Evolutionary conservation across 2,113 vertebrate genomes (phyloP).

Genomic region (Laticauda colubrina): DNA sequence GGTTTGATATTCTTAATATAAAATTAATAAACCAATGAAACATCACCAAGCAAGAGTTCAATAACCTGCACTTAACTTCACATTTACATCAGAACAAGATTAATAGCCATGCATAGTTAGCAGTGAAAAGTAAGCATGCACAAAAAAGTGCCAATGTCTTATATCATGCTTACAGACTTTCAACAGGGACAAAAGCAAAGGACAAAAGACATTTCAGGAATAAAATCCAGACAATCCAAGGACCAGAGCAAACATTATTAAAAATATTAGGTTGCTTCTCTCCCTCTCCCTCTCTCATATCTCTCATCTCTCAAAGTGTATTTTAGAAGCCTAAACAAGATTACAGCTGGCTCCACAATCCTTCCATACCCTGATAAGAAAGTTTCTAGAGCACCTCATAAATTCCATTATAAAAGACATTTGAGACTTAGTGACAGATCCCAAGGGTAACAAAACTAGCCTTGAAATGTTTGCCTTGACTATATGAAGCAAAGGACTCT

Average conservation of each 20-base stretch:
- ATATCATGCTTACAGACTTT: not conserved
- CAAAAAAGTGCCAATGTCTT: not conserved
- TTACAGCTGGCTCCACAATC: constrained; percentile 5
- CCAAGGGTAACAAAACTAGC: not conserved
- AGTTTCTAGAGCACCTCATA: constrained; percentile 27
- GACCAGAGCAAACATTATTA: not conserved
- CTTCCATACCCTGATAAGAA: constrained; percentile 15
- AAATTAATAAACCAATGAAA: not conserved
- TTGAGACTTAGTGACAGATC: constrained; percentile 15
- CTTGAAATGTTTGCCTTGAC: not conserved
- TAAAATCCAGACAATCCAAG: not conserved
- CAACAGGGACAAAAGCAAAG: not conserved
- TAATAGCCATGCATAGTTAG: not conserved
- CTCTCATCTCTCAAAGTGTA: not conserved
- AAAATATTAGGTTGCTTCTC: not conserved
- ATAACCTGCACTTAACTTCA: not conserved
- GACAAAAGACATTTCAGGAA: not conserved
- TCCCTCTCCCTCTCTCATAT: not conserved
- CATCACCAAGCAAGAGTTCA: not conserved
- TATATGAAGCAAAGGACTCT: not conserved
- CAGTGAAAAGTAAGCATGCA: not conserved
- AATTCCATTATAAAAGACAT: constrained; percentile 7
- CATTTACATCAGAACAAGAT: not conserved
- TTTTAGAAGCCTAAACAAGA: constrained; percentile 16
- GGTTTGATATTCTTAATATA: not conserved